phyloP scores from a whole-genome alignment of 2,797 vertebrate genomes.

The Mormyrus hasselquistii region DNA sequence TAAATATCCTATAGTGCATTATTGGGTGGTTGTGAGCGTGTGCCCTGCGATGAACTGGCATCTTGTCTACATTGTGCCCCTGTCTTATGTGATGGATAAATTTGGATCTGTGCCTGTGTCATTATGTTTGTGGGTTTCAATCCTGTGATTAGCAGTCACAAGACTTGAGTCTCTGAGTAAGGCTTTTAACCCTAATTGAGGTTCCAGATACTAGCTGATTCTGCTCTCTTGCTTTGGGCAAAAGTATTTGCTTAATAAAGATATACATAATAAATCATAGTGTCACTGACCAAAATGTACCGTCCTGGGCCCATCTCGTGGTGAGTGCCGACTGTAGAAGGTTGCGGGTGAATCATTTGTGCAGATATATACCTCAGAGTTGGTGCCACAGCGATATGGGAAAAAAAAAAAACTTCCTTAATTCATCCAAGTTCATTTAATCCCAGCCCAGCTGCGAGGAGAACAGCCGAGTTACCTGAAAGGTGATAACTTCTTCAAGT shows the following conservation, averaged over 20 bases:
- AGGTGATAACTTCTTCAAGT: conserved; percentile 98
- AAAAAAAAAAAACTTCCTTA: conserved; percentile 2
- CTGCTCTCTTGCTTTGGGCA: neutral
- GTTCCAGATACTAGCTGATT: neutral
- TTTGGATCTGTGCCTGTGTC: neutral
- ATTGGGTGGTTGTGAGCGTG: neutral
- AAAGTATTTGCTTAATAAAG: neutral
- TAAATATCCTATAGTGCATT: neutral
- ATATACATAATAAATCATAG: neutral
- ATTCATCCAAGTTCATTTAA: conserved; percentile 18
- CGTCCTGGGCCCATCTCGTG: neutral
- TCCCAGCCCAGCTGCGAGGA: conserved; percentile 75
- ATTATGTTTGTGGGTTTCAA: neutral
- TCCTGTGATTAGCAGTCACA: neutral
- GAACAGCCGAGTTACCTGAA: conserved; percentile 92
- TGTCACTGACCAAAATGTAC: neutral
- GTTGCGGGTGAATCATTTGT: neutral
- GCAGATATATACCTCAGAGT: neutral
- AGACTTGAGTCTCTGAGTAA: neutral
- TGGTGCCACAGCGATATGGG: neutral
- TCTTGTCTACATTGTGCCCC: neutral
- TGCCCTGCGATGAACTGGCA: neutral
- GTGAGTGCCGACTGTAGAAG: neutral
- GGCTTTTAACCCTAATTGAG: neutral
- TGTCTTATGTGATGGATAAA: neutral